Evolutionary conservation across 2,888 invertebrate genomes (phyloP).

Genomic region (Petrophora chlorosata): DNA sequence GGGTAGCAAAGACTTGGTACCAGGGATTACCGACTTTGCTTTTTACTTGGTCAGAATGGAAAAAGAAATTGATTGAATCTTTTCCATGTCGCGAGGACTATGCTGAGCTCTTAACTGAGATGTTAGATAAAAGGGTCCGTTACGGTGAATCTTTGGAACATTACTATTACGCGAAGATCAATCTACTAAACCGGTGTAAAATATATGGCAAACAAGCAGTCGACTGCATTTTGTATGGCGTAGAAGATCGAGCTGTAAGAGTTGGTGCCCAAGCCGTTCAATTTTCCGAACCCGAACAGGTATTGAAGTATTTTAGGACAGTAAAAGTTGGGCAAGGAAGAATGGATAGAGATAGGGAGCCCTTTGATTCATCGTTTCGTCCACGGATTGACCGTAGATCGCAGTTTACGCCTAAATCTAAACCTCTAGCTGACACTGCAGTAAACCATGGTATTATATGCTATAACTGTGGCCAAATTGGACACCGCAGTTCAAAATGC

Average conservation of each 20-base stretch:
- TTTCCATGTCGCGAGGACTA: conserved; percentile 32
- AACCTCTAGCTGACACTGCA: neutral
- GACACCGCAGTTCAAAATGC: conserved; percentile 29
- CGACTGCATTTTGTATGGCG: neutral
- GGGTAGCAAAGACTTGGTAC: conserved; percentile 33
- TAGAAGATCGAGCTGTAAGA: conserved; percentile 21
- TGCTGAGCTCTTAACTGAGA: conserved; percentile 30
- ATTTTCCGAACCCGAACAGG: conserved; percentile 32
- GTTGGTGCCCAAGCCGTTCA: conserved; percentile 36
- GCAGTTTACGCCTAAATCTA: neutral
- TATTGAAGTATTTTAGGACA: conserved; percentile 28
- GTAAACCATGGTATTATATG: conserved; percentile 10
- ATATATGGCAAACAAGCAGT: too few relatives aligned
- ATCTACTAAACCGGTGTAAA: too few relatives aligned
- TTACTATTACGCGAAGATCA: conserved; percentile 23
- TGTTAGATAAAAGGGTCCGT: conserved; percentile 22
- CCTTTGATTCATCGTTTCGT: neutral
- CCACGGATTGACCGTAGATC: neutral
- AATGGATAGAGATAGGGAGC: too few relatives aligned
- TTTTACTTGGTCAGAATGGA: conserved; percentile 32
- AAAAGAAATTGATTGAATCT: conserved; percentile 26
- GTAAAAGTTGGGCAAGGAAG: conserved; percentile 19
- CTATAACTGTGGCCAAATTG: conserved; percentile 28
- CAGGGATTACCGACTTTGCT: conserved; percentile 28
- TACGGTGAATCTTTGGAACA: conserved; percentile 30